Evolutionary conservation across 2,113 vertebrate genomes (phyloP).

Genomic region (Ptilonorhynchus violaceus): DNA sequence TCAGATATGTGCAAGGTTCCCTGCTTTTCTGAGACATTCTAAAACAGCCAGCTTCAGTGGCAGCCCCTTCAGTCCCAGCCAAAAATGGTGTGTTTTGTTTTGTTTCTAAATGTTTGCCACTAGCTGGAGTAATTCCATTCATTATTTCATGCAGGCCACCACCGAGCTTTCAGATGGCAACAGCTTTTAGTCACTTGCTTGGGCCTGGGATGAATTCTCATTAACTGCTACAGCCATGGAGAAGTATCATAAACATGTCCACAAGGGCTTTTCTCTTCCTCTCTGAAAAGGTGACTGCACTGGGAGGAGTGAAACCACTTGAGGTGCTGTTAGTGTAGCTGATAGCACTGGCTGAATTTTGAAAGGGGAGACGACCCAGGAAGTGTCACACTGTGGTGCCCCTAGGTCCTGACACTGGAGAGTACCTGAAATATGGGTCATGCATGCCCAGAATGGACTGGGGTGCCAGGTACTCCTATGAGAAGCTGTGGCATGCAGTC

Average conservation of each 20-base stretch:
- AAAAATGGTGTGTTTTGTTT: neutral
- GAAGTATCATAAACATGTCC: neutral
- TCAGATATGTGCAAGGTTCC: neutral
- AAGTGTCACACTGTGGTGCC: neutral
- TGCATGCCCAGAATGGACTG: neutral
- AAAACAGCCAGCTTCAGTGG: neutral
- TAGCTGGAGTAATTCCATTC: constrained; percentile 28
- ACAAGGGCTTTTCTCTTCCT: neutral
- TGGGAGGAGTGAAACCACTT: neutral
- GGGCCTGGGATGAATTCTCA: neutral
- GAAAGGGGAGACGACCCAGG: neutral
- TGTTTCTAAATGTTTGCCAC: neutral
- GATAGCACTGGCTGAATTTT: neutral
- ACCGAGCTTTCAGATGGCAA: neutral
- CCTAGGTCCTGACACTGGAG: neutral
- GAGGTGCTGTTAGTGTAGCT: neutral
- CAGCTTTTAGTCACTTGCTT: neutral
- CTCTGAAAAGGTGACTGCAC: neutral
- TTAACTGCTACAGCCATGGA: neutral
- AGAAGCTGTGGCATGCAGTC: neutral
- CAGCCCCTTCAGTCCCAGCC: neutral
- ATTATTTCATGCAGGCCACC: constrained; percentile 5
- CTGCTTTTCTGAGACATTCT: neutral
- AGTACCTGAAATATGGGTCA: accelerated
- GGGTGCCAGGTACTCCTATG: neutral